These are phyloP conservation scores for Syrmaticus mikado DNA, from an alignment of 2,113 vertebrate species.

Conservation along the genomic window DNA sequence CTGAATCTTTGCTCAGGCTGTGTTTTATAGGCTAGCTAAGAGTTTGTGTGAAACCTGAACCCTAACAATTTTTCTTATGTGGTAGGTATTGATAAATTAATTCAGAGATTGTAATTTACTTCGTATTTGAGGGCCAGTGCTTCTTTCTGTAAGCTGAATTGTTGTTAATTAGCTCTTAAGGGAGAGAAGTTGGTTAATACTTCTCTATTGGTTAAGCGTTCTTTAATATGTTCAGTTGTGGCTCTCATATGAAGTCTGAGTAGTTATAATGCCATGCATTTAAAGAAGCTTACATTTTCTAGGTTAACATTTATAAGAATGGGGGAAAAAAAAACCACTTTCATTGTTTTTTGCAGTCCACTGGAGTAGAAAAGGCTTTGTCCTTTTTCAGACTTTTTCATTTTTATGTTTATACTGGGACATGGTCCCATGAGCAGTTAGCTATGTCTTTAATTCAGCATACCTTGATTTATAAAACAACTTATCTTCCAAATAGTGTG, in stretches of 20 bases:
- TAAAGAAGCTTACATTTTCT: neutral
- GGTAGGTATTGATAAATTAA: rapidly evolving
- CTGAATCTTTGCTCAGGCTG: neutral
- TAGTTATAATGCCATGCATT: neutral
- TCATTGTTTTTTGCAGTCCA: neutral
- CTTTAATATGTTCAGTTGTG: neutral
- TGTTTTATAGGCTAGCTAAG: neutral
- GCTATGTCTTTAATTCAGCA: neutral
- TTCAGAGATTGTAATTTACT: neutral
- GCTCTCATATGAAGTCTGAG: neutral
- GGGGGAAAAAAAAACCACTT: neutral
- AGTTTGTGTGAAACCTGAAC: neutral
- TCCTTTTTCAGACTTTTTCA: neutral
- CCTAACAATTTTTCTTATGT: neutral
- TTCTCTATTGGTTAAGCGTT: neutral
- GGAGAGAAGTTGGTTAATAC: neutral
- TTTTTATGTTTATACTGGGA: neutral
- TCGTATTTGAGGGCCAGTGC: rapidly evolving
- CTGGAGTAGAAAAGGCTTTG: neutral
- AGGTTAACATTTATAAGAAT: neutral
- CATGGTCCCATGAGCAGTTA: rapidly evolving
- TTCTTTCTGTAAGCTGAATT: neutral
- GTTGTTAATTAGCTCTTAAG: neutral
- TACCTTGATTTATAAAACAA: neutral
- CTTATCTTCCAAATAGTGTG: neutral